Conservation (phyloP, 2,888 invertebrate genomes). For the Cordilura impudica region DNA sequence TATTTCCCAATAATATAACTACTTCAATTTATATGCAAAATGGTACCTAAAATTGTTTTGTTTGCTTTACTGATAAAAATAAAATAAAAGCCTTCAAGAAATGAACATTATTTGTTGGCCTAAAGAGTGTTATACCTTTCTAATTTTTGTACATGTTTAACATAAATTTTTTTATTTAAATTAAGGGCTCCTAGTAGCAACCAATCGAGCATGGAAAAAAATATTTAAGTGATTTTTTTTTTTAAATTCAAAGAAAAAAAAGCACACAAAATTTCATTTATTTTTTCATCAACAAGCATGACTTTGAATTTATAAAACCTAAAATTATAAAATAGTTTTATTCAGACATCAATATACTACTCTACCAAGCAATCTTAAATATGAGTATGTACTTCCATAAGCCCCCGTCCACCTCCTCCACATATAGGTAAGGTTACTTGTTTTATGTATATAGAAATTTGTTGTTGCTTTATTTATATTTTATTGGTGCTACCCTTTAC, state of each 20-base stretch:
- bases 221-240: slow-evolving; percentile 13
- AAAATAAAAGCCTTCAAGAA: no score
- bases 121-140: not conserved
- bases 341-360: not conserved
- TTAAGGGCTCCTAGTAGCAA: not conserved
- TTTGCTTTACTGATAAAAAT: no score
- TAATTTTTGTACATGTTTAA: not conserved
- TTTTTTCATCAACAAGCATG: not conserved
- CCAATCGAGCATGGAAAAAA: slow-evolving; percentile 21
- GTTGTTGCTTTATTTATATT: slow-evolving; percentile 8
- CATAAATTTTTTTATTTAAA: slow-evolving; percentile 15
- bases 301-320: not conserved
- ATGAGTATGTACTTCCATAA: not conserved
- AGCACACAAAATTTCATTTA: not conserved
- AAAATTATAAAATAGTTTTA: not conserved
- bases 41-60: no score
- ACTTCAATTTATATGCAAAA: no score
- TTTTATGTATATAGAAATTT: not conserved
- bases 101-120: no score
- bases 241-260: slow-evolving; percentile 20
- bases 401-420: no score
- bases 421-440: not conserved
- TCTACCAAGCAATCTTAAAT: slow-evolving; percentile 8
- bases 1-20: no score
- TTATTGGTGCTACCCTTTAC: not conserved